These are phyloP conservation scores for Platichthys stellatus DNA, from an alignment of 2,113 vertebrate species.

Conservation along the genomic window DNA sequence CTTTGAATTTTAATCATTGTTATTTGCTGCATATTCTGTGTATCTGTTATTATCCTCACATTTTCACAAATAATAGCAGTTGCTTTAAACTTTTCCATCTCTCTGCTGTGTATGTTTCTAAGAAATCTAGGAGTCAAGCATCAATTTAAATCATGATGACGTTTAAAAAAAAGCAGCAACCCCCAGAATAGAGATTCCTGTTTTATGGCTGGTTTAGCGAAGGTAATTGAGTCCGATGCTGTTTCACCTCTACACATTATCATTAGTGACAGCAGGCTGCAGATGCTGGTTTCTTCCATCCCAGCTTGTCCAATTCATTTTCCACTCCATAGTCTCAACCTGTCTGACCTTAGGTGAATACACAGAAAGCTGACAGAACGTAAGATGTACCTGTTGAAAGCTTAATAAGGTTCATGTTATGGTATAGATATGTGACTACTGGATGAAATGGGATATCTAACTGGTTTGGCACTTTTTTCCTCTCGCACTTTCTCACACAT, in stretches of 20 bases:
- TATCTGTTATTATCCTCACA: neutral
- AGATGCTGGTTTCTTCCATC: slow-evolving; percentile 12
- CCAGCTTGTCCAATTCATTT: neutral
- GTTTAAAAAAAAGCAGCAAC: neutral
- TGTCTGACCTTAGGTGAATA: neutral
- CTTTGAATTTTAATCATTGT: neutral
- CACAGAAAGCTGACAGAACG: neutral
- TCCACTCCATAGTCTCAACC: neutral
- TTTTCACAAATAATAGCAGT: neutral
- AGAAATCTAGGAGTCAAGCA: neutral
- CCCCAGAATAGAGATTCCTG: neutral
- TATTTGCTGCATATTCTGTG: neutral
- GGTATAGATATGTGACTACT: too few relatives aligned
- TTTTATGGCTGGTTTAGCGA: neutral
- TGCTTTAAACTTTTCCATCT: neutral
- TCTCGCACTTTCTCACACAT: slow-evolving; percentile 41
- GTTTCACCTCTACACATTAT: slow-evolving; percentile 45
- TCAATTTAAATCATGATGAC: neutral
- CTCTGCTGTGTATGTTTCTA: neutral
- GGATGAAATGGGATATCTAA: neutral
- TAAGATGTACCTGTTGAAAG: too few relatives aligned
- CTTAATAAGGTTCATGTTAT: neutral
- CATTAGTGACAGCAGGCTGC: slow-evolving; percentile 51
- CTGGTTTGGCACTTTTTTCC: slow-evolving; percentile 9
- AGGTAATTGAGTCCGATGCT: slow-evolving; percentile 36